phyloP scores from a whole-genome alignment of 2,113 vertebrate genomes.

The Triplophysa siluroides region DNA sequence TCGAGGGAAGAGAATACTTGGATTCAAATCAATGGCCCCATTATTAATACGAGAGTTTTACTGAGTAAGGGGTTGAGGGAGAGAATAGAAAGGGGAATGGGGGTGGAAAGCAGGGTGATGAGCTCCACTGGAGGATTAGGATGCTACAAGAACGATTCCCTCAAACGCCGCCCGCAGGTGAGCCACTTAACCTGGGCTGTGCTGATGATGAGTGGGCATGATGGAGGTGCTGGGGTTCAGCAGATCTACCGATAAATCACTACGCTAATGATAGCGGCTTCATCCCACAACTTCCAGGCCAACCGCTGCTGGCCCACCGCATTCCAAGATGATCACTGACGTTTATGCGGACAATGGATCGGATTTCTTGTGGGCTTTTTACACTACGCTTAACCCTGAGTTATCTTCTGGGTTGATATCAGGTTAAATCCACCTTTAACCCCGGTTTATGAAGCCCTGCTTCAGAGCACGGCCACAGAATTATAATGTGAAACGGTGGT shows the following conservation, averaged over 20 bases:
- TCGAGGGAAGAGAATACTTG: background rate
- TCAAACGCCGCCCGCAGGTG: slow-evolving; percentile 27
- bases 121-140: slow-evolving; percentile 40
- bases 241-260: slow-evolving; percentile 58
- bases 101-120: background rate
- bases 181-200: slow-evolving; percentile 59
- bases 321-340: too few species aligned
- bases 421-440: too few species aligned
- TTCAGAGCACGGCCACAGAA: too few species aligned
- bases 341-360: background rate
- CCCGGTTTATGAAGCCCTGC: too few species aligned
- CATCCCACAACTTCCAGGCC: slow-evolving; percentile 36
- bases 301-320: slow-evolving; percentile 2
- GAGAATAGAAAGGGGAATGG: slow-evolving; percentile 15
- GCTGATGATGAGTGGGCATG: slow-evolving; percentile 37
- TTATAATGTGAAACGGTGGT: too few species aligned
- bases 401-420: background rate
- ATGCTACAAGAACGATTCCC: slow-evolving; percentile 47
- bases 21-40: slow-evolving; percentile 33
- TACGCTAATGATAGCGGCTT: slow-evolving; percentile 52
- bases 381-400: background rate
- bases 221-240: slow-evolving; percentile 49
- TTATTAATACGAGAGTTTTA: slow-evolving; percentile 7
- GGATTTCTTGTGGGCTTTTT: slow-evolving; percentile 7
- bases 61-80: background rate